Evolutionary conservation across 2,797 vertebrate species (phyloP), one percentile per base, ranked within the genome.

Genomic region (Stomatorhinus walkeri): DNA sequence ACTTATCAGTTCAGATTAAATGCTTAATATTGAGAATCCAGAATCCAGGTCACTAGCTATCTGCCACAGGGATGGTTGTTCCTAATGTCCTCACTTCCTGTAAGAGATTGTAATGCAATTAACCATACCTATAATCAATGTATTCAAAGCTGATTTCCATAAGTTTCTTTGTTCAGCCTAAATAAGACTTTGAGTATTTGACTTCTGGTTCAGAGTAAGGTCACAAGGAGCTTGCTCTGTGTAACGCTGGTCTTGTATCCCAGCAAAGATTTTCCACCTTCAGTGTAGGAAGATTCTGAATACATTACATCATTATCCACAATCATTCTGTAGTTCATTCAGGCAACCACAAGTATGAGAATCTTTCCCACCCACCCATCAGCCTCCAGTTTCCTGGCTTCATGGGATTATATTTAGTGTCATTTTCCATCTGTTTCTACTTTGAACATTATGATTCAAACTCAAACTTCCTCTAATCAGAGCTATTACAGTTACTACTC

Each of bases 261-360:
- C 56, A 24, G n/a, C 61, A 28, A 61, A 24, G 61, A 28, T 64
- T 64, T 64, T 64, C 9, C 61, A 64, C 22, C 61, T 28, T 64
- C 8, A 64, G n/a, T 64, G 61, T 64, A 28, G 61, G 61, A 64
- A 64, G 61, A 64, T 48, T 48, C 40, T 10, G 36, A 46, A 54
- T 81, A 5, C 49, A 56, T 54, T 22, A 81, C 40, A 68, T 81
- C 49, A 54, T 49, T 72, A 22, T 36, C 12, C 24, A 36, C 9
- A 16, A 43, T 8, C 48, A 49, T 51, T 19, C 52, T 61, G 72
- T 81, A n/a, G 28, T 46, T 10, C 87, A 28, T 56, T 79, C 89
- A 92, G 87, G 91, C 91, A 91, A 90, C 90, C 91, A 90, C 89
- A 91, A 90, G 92, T 92, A 91, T 56, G 88, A 91, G 91, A 90